Evolutionary conservation across 2,888 invertebrate genomes (phyloP).

Genomic region (Leuctra nigra): DNA sequence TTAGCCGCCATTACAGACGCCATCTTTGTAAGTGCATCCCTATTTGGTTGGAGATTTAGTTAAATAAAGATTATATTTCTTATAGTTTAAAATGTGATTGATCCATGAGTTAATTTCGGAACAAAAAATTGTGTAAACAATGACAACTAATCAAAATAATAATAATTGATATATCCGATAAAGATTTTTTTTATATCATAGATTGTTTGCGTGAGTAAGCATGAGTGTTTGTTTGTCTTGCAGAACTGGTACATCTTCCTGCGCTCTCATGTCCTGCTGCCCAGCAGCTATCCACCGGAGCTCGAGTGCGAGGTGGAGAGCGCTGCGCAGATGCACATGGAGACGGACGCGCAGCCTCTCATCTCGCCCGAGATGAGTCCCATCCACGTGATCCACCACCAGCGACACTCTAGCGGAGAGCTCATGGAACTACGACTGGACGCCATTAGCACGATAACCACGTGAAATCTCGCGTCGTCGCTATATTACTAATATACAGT

Average conservation of each 20-base stretch:
- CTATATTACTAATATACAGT: background rate
- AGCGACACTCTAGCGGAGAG: conserved; percentile 34
- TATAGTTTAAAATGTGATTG: too few relatives aligned
- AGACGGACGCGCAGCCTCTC: conserved; percentile 26
- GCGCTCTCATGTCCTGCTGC: conserved; percentile 25
- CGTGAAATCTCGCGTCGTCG: conserved; percentile 33
- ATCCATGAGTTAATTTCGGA: too few relatives aligned
- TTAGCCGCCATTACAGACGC: conserved; percentile 36
- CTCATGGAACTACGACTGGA: conserved; percentile 42
- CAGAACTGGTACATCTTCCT: conserved; percentile 28
- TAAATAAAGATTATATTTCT: too few relatives aligned
- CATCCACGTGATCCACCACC: conserved; percentile 18
- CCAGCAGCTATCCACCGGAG: conserved; percentile 19
- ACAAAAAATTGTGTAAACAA: too few relatives aligned
- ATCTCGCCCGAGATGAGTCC: conserved; percentile 23
- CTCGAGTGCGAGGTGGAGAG: too few relatives aligned
- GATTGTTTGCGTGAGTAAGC: too few relatives aligned
- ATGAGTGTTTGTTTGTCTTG: too few relatives aligned
- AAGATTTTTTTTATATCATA: too few relatives aligned
- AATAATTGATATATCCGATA: too few relatives aligned
- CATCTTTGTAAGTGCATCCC: conserved; percentile 35
- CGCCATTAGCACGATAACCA: conserved; percentile 45
- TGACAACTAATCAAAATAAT: too few relatives aligned
- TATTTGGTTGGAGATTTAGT: too few relatives aligned
- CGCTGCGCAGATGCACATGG: conserved; percentile 9